Conservation (phyloP, 2,888 invertebrate genomes). For the Drosophila recens region DNA sequence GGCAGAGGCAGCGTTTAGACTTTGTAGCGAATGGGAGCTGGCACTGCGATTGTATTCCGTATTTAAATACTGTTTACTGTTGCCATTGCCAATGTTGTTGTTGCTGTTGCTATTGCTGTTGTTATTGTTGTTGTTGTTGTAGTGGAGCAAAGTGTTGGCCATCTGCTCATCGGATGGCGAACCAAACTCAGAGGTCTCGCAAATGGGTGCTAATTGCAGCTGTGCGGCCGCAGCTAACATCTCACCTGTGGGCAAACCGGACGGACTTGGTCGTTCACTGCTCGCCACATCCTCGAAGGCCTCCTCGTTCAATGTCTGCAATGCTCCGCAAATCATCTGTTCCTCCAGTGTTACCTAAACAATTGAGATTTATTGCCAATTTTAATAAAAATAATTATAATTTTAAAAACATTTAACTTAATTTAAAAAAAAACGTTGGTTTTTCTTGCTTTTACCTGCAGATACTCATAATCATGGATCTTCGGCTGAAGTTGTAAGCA, state of each 20-base stretch:
- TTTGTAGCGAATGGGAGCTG: conserved; percentile 82
- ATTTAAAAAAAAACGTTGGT: background rate
- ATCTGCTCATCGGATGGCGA: conserved; percentile 84
- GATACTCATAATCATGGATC: conserved; percentile 85
- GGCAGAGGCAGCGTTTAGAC: conserved; percentile 46
- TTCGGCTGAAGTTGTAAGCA: conserved; percentile 83
- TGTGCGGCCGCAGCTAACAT: conserved; percentile 85
- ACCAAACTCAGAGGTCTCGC: conserved; percentile 85
- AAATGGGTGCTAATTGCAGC: conserved; percentile 86
- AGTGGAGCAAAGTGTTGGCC: conserved; percentile 73
- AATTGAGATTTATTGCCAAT: background rate
- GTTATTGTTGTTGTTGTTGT: conserved; percentile 67
- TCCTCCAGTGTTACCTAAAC: conserved; percentile 95
- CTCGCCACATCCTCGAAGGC: conserved; percentile 96
- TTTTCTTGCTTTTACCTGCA: conserved; percentile 82
- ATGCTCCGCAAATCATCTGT: conserved; percentile 97
- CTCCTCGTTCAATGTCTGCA: conserved; percentile 96
- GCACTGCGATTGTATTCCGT: conserved; percentile 81
- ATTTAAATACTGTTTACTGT: conserved; percentile 63
- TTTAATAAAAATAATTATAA: background rate
- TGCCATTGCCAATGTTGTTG: conserved; percentile 60
- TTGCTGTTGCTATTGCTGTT: conserved; percentile 69
- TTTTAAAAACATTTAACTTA: background rate
- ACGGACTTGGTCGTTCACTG: conserved; percentile 87
- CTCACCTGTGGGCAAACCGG: conserved; percentile 87